A percentile compares a stretch with the other conserved stretches of the same genome.
Evolutionary conservation across 1,140 invertebrate genomes (phyloP).

Genomic region (Homalodisca vitripennis): DNA sequence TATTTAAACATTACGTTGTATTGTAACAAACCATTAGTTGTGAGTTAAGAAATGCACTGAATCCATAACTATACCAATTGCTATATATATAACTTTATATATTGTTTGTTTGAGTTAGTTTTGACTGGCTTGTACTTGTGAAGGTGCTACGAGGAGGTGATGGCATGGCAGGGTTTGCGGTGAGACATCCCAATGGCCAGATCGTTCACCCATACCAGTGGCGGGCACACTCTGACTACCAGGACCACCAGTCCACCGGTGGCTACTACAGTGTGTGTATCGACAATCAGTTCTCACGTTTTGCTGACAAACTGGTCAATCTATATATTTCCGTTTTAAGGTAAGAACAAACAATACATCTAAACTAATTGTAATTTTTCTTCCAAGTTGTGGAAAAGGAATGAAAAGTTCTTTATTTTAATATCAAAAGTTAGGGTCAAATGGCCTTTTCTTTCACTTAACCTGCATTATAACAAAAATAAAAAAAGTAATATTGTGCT

Average conservation of each 20-base stretch:
- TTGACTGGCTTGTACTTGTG: neutral
- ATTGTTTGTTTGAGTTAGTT: no score
- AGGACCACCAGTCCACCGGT: slow-evolving; percentile 73
- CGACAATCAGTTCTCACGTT: slow-evolving; percentile 92
- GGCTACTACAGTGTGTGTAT: slow-evolving; percentile 94
- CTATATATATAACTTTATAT: no score
- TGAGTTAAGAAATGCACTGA: no score
- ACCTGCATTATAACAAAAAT: neutral
- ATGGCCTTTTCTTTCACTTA: neutral
- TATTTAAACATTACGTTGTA: no score
- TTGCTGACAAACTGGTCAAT: slow-evolving; percentile 89
- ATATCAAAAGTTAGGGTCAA: neutral
- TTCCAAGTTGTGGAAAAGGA: no score
- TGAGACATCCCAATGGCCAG: slow-evolving; percentile 78
- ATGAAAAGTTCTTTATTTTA: neutral
- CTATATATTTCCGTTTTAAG: slow-evolving; percentile 91
- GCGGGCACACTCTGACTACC: slow-evolving; percentile 82
- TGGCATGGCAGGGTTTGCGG: slow-evolving; percentile 88
- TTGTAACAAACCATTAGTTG: no score
- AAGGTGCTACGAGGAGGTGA: slow-evolving; percentile 86
- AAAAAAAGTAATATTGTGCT: no score
- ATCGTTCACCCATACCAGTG: slow-evolving; percentile 89
- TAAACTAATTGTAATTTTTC: no score
- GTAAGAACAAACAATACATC: slow-evolving; percentile 43
- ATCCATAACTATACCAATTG: no score